Conservation (phyloP, 2,113 vertebrate genomes). For the Pollimyrus isidori region DNA sequence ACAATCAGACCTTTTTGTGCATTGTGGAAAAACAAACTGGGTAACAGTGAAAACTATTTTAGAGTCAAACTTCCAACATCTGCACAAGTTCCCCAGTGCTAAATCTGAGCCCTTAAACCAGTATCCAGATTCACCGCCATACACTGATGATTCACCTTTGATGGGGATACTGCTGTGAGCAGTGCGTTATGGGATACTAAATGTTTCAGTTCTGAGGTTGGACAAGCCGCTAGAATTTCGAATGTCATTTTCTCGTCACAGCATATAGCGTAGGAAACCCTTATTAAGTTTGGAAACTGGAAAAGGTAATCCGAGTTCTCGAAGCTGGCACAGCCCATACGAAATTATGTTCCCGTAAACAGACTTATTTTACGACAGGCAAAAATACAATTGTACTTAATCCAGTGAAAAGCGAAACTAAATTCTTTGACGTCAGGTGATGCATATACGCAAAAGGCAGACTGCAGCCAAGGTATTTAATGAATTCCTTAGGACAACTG, state of each 20-base stretch:
- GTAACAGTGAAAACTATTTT: background rate
- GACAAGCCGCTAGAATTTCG: background rate
- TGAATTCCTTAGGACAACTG: slow-evolving; percentile 14
- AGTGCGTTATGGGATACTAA: background rate
- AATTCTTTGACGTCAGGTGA: background rate
- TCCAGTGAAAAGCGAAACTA: background rate
- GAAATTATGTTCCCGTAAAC: background rate
- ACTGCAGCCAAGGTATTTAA: background rate
- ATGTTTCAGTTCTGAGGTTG: background rate
- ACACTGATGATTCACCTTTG: background rate
- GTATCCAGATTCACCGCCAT: background rate
- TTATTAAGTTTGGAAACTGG: background rate
- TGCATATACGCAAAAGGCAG: background rate
- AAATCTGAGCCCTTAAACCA: background rate
- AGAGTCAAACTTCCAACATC: background rate
- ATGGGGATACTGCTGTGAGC: background rate
- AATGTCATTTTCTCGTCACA: background rate
- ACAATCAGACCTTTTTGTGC: background rate
- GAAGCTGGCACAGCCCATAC: background rate
- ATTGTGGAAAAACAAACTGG: background rate
- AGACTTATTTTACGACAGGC: background rate
- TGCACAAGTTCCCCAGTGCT: background rate
- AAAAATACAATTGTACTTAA: background rate
- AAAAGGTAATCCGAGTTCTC: background rate
- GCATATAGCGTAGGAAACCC: background rate